Percentiles rank a stretch among this genome's conserved stretches.
phyloP scores from a whole-genome alignment of 35 echinoderm and acorn worm genomes.

The Antedon bifida region DNA sequence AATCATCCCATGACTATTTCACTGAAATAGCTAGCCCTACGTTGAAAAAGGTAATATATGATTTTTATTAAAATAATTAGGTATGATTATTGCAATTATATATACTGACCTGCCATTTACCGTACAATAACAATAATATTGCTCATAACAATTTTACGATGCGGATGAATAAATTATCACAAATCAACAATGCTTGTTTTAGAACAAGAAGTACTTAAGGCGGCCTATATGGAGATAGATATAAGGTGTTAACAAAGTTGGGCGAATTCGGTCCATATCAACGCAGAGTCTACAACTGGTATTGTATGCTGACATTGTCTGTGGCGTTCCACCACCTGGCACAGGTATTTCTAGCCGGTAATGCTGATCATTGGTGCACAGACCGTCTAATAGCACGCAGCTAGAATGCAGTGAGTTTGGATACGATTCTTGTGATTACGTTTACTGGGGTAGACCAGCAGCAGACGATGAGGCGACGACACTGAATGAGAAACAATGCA shows the following conservation, averaged over 20 bases:
- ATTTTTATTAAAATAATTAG: too few species aligned
- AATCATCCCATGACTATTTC: too few species aligned
- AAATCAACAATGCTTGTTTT: too few species aligned
- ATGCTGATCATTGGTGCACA: slow-evolving; percentile 30
- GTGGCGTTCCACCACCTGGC: slow-evolving; percentile 22
- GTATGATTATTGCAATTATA: too few species aligned
- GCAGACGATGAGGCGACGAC: too few species aligned
- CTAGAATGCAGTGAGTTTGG: neutral
- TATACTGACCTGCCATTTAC: too few species aligned
- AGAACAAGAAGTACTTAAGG: too few species aligned
- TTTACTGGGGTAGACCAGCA: neutral
- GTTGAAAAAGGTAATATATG: too few species aligned
- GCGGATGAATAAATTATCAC: too few species aligned
- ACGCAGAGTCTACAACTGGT: slow-evolving; percentile 11
- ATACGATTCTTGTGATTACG: neutral
- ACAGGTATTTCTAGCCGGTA: slow-evolving; percentile 22
- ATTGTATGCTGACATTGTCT: slow-evolving; percentile 14
- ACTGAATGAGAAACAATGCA: neutral
- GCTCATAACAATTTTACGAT: too few species aligned
- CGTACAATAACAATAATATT: too few species aligned
- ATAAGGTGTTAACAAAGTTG: slow-evolving; percentile 14
- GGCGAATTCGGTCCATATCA: slow-evolving; percentile 40
- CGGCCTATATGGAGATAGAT: slow-evolving; percentile 57
- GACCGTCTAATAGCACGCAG: neutral
- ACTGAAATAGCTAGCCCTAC: too few species aligned